These are phyloP conservation scores for Psilanteris sp. DNA, from an alignment of 1,140 invertebrate species.

Conservation along the genomic window DNA sequence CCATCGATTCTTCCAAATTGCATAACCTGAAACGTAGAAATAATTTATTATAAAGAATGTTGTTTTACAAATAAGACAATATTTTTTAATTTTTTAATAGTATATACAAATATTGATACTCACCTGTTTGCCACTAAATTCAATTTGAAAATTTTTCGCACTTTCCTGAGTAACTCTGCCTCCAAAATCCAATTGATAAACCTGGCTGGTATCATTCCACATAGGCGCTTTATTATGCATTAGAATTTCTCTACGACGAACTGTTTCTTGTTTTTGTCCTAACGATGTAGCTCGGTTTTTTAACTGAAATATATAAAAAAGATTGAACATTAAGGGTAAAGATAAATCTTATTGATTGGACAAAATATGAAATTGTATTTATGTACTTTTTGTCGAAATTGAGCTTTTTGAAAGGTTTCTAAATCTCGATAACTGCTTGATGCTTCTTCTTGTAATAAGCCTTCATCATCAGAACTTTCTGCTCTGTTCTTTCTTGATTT, in stretches of 20 bases:
- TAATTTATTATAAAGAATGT: too few species aligned
- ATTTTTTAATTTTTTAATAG: too few species aligned
- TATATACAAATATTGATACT: slow-evolving; percentile 1
- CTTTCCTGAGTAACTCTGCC: slow-evolving; percentile 99
- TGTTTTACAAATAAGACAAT: too few species aligned
- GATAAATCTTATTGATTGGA: too few species aligned
- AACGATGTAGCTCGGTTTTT: slow-evolving; percentile 82
- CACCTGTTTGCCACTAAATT: slow-evolving; percentile 97
- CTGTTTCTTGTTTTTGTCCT: slow-evolving; percentile 78
- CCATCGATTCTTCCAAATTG: slow-evolving; percentile 99
- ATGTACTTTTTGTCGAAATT: slow-evolving; percentile 94
- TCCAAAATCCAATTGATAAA: slow-evolving; percentile 99
- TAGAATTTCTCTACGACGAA: slow-evolving; percentile 88
- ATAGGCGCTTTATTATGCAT: slow-evolving; percentile 99
- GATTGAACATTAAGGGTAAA: background rate
- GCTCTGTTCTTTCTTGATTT: slow-evolving; percentile 87
- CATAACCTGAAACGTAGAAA: slow-evolving; percentile 92
- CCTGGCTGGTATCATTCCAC: slow-evolving; percentile 99
- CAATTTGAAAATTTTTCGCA: slow-evolving; percentile 99
- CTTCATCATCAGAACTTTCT: slow-evolving; percentile 93
- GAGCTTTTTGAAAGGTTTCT: slow-evolving; percentile 96
- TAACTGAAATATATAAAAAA: slow-evolving; percentile 77
- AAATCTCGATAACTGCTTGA: slow-evolving; percentile 89
- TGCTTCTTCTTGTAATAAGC: slow-evolving; percentile 83
- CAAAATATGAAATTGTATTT: background rate